A percentile compares a stretch with the other conserved stretches of the same genome.
phyloP scores from a whole-genome alignment of 2,113 vertebrate species.

The Spea bombifrons region DNA sequence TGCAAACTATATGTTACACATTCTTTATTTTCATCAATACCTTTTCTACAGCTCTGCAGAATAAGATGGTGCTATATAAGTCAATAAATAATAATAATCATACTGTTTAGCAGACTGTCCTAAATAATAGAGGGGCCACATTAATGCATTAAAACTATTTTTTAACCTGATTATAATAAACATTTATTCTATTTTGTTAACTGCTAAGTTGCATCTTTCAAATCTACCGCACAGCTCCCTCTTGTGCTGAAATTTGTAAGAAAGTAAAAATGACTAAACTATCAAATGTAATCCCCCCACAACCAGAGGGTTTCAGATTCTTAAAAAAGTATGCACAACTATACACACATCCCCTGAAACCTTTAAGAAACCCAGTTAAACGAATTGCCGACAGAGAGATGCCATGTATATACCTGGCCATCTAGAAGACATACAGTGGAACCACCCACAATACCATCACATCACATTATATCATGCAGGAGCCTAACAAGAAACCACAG shows the following conservation, averaged over 20 bases:
- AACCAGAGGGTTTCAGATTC: background rate
- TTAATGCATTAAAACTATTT: slow-evolving; percentile 50
- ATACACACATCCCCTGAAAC: too few relatives aligned
- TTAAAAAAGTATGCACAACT: too few relatives aligned
- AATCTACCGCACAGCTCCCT: slow-evolving; percentile 60
- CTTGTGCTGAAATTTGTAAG: slow-evolving; percentile 56
- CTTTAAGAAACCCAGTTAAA: background rate
- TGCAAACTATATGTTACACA: slow-evolving; percentile 66
- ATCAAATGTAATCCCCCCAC: background rate
- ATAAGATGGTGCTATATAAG: too few relatives aligned
- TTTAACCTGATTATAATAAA: slow-evolving; percentile 15
- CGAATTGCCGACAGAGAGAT: too few relatives aligned
- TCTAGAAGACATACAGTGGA: too few relatives aligned
- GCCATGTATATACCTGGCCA: too few relatives aligned
- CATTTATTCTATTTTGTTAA: background rate
- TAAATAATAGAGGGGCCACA: slow-evolving; percentile 45
- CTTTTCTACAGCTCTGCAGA: too few relatives aligned
- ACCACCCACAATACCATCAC: too few relatives aligned
- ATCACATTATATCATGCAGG: too few relatives aligned
- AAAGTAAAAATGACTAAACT: slow-evolving; percentile 46
- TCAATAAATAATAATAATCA: slow-evolving; percentile 2
- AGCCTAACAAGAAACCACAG: too few relatives aligned
- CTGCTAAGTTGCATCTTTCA: slow-evolving; percentile 46
- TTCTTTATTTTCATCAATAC: slow-evolving; percentile 46
- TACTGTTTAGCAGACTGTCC: slow-evolving; percentile 53